phyloP scores from a whole-genome alignment of 2,888 invertebrate species.

The Hypena proboscidalis region DNA sequence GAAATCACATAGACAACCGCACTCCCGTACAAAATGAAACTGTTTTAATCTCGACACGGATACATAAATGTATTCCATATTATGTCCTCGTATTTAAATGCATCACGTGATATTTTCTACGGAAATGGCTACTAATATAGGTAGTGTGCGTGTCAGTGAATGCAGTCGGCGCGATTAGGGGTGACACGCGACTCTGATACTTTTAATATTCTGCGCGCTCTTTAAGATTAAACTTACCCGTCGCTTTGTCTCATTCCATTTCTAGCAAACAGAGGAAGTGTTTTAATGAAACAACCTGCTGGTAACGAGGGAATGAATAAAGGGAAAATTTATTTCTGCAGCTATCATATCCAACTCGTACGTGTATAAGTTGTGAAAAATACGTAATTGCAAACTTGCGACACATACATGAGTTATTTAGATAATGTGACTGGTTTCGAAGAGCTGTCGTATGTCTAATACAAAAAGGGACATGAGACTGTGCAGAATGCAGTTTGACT shows the following conservation, averaged over 20 bases:
- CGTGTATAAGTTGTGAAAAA: too few relatives aligned
- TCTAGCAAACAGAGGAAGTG: conserved; percentile 23
- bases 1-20: conserved; percentile 50
- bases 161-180: conserved; percentile 44
- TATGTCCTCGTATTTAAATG: conserved; percentile 23
- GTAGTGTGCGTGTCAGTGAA: conserved; percentile 38
- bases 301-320: conserved; percentile 25
- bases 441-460: conserved; percentile 26
- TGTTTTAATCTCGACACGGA: conserved; percentile 24
- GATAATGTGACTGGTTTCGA: conserved; percentile 30
- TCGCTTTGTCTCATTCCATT: conserved; percentile 40
- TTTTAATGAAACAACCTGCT: conserved; percentile 43
- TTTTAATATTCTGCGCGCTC: conserved; percentile 51
- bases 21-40: conserved; percentile 31
- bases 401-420: conserved; percentile 21
- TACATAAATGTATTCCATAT: conserved; percentile 16
- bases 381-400: too few relatives aligned
- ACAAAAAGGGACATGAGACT: conserved; percentile 39
- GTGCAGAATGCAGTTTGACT: conserved; percentile 44
- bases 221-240: conserved; percentile 45
- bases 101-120: conserved; percentile 23
- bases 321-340: conserved; percentile 24
- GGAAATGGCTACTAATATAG: conserved; percentile 30
- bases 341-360: too few relatives aligned
- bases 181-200: conserved; percentile 40